Base-by-base conservation (phyloP, 1,140 invertebrate genomes). In the Papilio machaon region DNA sequence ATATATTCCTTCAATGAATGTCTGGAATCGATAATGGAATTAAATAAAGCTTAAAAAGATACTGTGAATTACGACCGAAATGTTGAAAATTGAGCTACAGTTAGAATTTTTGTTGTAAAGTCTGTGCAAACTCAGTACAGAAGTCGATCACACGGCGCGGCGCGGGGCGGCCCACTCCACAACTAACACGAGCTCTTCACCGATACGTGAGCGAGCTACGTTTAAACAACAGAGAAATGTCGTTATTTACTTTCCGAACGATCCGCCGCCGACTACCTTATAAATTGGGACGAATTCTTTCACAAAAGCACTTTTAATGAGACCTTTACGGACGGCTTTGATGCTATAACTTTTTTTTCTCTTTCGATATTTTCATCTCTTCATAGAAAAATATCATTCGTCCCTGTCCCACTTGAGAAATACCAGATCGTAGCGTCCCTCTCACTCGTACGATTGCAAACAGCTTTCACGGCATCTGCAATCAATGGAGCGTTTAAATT, bases 401-500 rank as follows among this genome's bases (percentile, higher is more conserved):
- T 91, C 87, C 79, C 85, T 75, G 77, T 91, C 85, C 19, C 77
- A 76, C 86, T 38, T 84, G 54, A 15, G 49, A 8, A 8, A 43
- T 64, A 75, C 74, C 74, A 73, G 73, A 85, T 89, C 79, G 73
- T 47, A 15, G 76, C 76, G 76, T 91, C 90, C 83, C 89, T 54
- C 79, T 91, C 83, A 2, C 85, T 81, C 87, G 73, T 75, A 85
- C 85, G 80, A 88, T 86, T 91, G 91, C 88, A 88, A 90, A 90
- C 87, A 90, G 80, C 84, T 85, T 85, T 87, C 84, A 83, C 85
- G 87, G 90, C 89, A 91, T 93, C 90, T 92, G 91, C 91, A 94
- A 91, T 92, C 92, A 93, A 93, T 94, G 92, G 88, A 93, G 89
- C 91, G 93, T 91, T 89, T 81, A 92, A 93, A 92, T 93, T 93